Base-by-base conservation (phyloP, 2,113 vertebrate genomes). In the Alectura lathami region DNA sequence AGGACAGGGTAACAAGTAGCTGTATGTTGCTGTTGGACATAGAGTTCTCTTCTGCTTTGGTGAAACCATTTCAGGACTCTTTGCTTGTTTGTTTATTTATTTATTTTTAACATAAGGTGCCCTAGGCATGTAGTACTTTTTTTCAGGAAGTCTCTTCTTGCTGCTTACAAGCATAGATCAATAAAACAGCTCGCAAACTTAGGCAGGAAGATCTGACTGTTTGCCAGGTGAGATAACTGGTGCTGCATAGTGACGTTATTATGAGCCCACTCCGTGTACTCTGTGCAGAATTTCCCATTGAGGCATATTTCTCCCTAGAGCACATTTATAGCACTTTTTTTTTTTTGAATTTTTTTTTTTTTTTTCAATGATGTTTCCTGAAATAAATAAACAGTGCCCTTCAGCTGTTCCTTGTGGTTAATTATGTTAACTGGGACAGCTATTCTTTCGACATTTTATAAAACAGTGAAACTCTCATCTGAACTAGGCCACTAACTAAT, bases 401-500 rank as follows among this genome's bases (percentile, higher is more conserved):
- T 96, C 76, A 92, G 15, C 76, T 88, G 83, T 86, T 83, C 68
- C 80, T 88, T 90, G 88, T n/a, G 86, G 72, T 93, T 94, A 96
- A 95, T 96, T 95, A 86, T 56, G 75, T 93, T 90, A 96, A 94
- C 91, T 96, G 83, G 95, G 96, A 70, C 96, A 95, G 88, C 95
- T 93, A 96, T 95, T 96, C 86, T 96, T 92, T n/a, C 48, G 73
- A 78, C 68, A 88, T 90, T 75, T 96, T 88, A 81, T 92, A 78
- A 92, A 88, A 70, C 94, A 90, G 83, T 83, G 94, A 90, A 88
- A 90, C 90, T 63, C 63, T 83, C 68, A 59, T 93, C 95, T 67
- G 95, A 96, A 96, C 72, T 96, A 96, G 96, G 96, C 73, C 95
- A 96, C 91, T 87, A 93, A 90, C 86, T 96, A 95, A 96, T 96